Evolutionary conservation across 2,888 invertebrate genomes (phyloP).

Genomic region (Troglohyphantes excavatus): DNA sequence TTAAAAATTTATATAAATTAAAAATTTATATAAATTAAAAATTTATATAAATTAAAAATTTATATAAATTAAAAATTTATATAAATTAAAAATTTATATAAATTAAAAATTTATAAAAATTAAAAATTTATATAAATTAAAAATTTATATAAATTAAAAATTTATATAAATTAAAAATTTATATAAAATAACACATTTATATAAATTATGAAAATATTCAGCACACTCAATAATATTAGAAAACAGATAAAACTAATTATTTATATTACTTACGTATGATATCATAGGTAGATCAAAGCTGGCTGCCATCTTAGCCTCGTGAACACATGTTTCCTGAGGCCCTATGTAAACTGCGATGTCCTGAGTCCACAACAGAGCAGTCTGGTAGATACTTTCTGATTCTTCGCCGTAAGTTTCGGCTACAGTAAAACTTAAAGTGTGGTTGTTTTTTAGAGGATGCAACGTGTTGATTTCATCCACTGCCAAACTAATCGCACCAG

Average conservation of each 20-base stretch:
- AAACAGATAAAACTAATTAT: too few species aligned
- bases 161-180: not conserved
- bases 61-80: too few species aligned
- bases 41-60: too few species aligned
- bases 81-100: too few species aligned
- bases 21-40: too few species aligned
- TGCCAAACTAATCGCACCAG: conserved; percentile 92
- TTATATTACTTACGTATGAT: conserved; percentile 92
- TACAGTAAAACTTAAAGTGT: conserved; percentile 89
- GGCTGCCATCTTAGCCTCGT: conserved; percentile 96
- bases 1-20: too few species aligned
- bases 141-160: too few species aligned
- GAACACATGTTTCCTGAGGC: conserved; percentile 94
- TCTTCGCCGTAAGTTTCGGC: conserved; percentile 96
- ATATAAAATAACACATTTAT: not conserved
- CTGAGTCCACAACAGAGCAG: conserved; percentile 91
- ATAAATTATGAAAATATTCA: too few species aligned
- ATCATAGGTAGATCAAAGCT: conserved; percentile 97
- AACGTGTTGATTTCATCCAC: conserved; percentile 88
- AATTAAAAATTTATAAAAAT: too few species aligned
- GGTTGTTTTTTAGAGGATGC: conserved; percentile 85
- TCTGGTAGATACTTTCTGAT: conserved; percentile 91
- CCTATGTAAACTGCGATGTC: conserved; percentile 95
- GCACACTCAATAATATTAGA: too few species aligned
- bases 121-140: too few species aligned